Base-by-base conservation (phyloP, 2,113 vertebrate genomes). In the Nesoenas mayeri region DNA sequence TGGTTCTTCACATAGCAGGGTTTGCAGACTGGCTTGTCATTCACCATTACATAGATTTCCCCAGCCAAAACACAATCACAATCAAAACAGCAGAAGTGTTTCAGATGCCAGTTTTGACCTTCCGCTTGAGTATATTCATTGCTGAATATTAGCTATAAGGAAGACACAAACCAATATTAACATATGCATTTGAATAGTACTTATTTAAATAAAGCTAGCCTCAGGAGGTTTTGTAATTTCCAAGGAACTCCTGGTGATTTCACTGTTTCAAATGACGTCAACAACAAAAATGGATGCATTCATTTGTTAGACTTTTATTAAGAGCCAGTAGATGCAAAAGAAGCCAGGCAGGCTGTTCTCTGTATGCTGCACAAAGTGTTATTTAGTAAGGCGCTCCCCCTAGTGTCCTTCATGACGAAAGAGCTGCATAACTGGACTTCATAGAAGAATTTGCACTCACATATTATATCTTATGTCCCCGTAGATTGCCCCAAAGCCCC, bases 31-130 rank as follows among this genome's bases (percentile, higher is more conserved):
- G 99, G 99, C 72, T 99, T 99, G 80, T 99, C 98, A 4, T 98
- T 98, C 97, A 99, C 99, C 98, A 99, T 99, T 34, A 99, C 98
- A 2, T 99, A 99, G 26, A 99, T 99, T 86, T 99, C 98, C 57
- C 99, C 99, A 28, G 99, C 99, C 50, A 99, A 98, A 79, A 99
- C 97, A 26, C 98, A 98, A 91, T 99, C 99, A 53, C 99, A 99
- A n/a, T 99, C 99, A 80, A 99, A 99, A 71, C 99, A 99, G 98
- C 99, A 99, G 97, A 99, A 99, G 92, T 99, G 99, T 89, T 99
- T 99, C 98, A 99, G 98, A 72, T 99, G 99, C 99, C 99, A 99
- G 85, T 98, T 99, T 67, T 99, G 99, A 54, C 98, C 98, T 96
- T 99, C 99, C 0, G 99, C 99, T 84, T 99, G 99, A 53, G 99